phyloP scores from a whole-genome alignment of 1,140 invertebrate genomes.

The Habropoda laboriosa region DNA sequence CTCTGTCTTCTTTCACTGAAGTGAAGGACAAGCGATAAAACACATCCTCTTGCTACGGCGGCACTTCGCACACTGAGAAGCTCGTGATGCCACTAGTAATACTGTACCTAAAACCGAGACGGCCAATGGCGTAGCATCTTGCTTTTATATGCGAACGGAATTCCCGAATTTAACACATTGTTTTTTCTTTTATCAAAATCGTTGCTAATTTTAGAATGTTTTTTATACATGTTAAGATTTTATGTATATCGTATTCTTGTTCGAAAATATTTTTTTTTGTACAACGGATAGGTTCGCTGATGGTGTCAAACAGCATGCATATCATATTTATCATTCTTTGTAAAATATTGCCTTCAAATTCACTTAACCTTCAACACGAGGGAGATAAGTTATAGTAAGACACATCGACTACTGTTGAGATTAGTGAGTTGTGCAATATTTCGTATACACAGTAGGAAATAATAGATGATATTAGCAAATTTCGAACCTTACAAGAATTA shows the following conservation, averaged over 20 bases:
- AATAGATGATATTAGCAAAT: background rate
- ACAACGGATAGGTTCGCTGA: background rate
- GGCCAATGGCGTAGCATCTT: conserved; percentile 20
- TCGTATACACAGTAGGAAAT: background rate
- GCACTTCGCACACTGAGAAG: conserved; percentile 57
- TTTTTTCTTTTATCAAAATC: too few relatives aligned
- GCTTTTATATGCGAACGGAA: background rate
- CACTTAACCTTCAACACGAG: background rate
- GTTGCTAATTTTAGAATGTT: too few relatives aligned
- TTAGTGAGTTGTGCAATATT: background rate
- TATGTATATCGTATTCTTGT: background rate
- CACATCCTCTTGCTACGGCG: conserved; percentile 36
- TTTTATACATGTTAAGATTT: too few relatives aligned
- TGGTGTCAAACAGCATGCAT: background rate
- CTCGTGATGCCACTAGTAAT: conserved; percentile 11
- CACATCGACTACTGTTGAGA: background rate
- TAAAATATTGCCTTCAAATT: background rate
- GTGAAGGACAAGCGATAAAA: background rate
- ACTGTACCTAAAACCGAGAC: background rate
- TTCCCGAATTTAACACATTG: too few relatives aligned
- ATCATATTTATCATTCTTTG: background rate
- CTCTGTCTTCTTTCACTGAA: background rate
- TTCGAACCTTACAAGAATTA: background rate
- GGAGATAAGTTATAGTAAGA: background rate
- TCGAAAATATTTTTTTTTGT: background rate